A percentile compares a stretch with the other conserved stretches of the same genome.
Conservation (phyloP, 1,140 invertebrate species). For the Drosophila subobscura region DNA sequence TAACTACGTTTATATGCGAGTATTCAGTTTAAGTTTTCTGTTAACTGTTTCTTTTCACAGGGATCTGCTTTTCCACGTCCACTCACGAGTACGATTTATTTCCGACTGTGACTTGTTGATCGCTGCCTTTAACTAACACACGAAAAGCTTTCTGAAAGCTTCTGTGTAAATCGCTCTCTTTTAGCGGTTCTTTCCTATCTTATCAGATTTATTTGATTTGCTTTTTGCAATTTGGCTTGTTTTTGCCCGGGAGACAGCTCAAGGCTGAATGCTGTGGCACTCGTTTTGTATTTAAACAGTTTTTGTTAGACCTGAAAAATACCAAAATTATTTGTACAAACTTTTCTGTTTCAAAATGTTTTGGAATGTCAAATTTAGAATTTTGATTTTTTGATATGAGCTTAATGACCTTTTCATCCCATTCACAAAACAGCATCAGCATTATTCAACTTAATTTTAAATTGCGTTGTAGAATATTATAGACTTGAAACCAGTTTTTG, state of each 20-base stretch:
- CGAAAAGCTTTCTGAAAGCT: constrained; percentile 23
- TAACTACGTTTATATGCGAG: constrained; percentile 12
- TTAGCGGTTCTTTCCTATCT: constrained; percentile 12
- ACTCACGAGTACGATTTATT: constrained; percentile 47
- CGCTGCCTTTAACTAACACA: constrained; percentile 33
- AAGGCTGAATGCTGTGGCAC: no score
- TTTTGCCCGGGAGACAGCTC: no score
- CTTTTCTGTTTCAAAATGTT: neutral
- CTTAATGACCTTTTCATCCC: neutral
- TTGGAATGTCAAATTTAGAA: neutral
- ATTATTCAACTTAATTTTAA: no score
- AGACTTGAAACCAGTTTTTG: constrained; percentile 26
- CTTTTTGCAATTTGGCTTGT: constrained; percentile 6
- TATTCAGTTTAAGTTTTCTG: constrained; percentile 13
- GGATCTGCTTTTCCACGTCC: constrained; percentile 26
- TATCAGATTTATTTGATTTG: constrained; percentile 7
- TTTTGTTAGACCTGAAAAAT: constrained; percentile 13
- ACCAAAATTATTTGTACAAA: neutral
- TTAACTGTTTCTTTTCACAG: constrained; percentile 41
- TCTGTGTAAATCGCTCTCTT: constrained; percentile 4
- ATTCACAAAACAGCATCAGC: neutral
- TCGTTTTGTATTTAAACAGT: no score
- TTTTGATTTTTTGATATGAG: constrained; percentile 2
- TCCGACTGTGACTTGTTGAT: constrained; percentile 42
- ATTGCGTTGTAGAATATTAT: neutral